phyloP scores from a whole-genome alignment of 2,888 invertebrate species.

The Leptopilina syphax region DNA sequence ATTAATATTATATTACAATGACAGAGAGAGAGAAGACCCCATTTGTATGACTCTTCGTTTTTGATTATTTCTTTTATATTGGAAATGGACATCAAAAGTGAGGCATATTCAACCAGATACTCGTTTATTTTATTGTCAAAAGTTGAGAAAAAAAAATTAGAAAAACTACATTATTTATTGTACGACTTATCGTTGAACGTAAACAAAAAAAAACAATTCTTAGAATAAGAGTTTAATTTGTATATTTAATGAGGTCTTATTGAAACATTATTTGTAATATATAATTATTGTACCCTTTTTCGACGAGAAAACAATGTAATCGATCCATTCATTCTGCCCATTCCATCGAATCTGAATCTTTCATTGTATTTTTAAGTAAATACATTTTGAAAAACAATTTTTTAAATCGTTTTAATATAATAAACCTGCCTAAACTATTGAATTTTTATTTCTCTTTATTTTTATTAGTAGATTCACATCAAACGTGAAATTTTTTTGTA shows the following conservation, averaged over 20 bases:
- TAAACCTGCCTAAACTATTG: not conserved
- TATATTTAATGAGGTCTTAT: constrained; percentile 65
- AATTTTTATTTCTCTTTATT: too few relatives aligned
- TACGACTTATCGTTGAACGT: constrained; percentile 54
- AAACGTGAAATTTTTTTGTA: too few relatives aligned
- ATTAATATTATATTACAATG: constrained; percentile 52
- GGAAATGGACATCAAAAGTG: not conserved
- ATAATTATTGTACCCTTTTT: constrained; percentile 56
- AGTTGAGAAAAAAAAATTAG: constrained; percentile 43
- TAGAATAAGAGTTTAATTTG: constrained; percentile 68
- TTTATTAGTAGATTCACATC: too few relatives aligned
- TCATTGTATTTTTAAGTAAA: constrained; percentile 72
- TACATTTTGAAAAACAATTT: constrained; percentile 68
- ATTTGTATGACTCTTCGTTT: constrained; percentile 54
- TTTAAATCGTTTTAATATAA: constrained; percentile 61
- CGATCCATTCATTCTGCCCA: constrained; percentile 67
- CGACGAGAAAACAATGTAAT: constrained; percentile 59
- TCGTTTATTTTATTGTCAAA: constrained; percentile 55
- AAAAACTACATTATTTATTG: constrained; percentile 43
- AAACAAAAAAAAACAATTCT: constrained; percentile 45
- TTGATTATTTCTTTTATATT: constrained; percentile 51
- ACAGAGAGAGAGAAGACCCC: constrained; percentile 53
- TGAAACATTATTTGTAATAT: constrained; percentile 67
- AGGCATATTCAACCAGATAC: constrained; percentile 61
- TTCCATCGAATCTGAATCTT: constrained; percentile 69